A percentile compares a stretch with the other conserved stretches of the same genome.
Evolutionary conservation across 2,113 vertebrate species (phyloP).

Genomic region (Grantiella picta): DNA sequence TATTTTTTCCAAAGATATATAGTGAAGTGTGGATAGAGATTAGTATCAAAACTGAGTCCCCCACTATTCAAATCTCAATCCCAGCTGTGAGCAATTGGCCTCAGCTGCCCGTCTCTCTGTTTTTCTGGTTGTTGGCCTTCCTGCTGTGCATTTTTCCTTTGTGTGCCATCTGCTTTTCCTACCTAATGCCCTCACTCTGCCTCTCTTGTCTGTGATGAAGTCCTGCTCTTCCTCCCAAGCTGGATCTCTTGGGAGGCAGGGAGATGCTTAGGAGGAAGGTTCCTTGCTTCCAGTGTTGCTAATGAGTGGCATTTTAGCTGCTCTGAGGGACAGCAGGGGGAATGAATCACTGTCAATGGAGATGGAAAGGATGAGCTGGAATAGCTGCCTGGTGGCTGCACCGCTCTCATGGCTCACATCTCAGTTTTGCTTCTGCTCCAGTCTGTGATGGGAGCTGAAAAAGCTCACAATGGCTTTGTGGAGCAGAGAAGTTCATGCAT

Average conservation of each 20-base stretch:
- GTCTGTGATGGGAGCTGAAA: background rate
- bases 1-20: background rate
- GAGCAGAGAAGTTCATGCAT: background rate
- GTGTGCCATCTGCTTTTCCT: background rate
- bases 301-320: background rate
- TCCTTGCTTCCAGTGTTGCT: background rate
- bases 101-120: background rate
- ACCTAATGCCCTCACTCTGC: accelerated
- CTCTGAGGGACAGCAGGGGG: background rate
- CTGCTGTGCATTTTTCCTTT: background rate
- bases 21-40: background rate
- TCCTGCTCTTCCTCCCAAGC: background rate
- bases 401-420: background rate
- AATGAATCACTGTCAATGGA: background rate
- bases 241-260: background rate
- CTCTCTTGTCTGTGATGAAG: background rate
- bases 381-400: background rate
- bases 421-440: background rate
- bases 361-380: background rate
- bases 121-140: background rate
- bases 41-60: background rate
- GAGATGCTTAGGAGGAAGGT: background rate
- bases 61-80: background rate
- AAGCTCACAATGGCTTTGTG: background rate
- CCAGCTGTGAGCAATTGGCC: background rate